These are phyloP conservation scores for Epinephelus malabaricus DNA, from an alignment of 2,797 vertebrate genomes.

Conservation along the genomic window DNA sequence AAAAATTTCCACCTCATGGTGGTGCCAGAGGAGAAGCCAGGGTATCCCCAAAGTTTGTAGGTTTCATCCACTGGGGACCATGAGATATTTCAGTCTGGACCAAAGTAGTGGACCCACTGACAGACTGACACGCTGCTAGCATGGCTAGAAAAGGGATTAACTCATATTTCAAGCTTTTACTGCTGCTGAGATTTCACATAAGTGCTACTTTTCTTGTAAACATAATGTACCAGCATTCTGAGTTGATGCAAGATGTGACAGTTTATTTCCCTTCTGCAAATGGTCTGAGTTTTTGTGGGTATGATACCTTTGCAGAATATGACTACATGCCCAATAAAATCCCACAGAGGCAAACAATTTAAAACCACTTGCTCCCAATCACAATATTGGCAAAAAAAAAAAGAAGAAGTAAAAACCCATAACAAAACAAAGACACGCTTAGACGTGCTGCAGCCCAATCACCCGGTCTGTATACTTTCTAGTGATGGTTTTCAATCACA, in stretches of 20 bases:
- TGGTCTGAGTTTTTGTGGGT: neutral
- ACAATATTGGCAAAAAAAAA: neutral
- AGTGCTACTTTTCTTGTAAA: conserved; percentile 15
- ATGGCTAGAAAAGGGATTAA: neutral
- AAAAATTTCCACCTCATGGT: too few relatives aligned
- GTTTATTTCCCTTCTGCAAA: conserved; percentile 6
- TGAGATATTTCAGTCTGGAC: conserved; percentile 1
- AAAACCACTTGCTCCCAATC: neutral
- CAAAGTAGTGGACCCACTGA: neutral
- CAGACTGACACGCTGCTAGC: neutral
- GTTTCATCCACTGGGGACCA: neutral
- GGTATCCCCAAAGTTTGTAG: too few relatives aligned
- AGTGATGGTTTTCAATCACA: conserved; percentile 16
- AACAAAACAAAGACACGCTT: conserved; percentile 7
- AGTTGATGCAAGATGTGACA: neutral
- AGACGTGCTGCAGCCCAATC: neutral
- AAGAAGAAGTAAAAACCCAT: neutral
- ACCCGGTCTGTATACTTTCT: neutral
- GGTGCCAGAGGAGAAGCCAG: neutral
- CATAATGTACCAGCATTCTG: neutral
- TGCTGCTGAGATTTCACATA: neutral
- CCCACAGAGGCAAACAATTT: neutral
- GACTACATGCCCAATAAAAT: neutral
- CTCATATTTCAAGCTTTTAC: neutral
- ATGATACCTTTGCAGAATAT: neutral